Conservation (phyloP, 2,113 vertebrate species). For the Falco punctatus region DNA sequence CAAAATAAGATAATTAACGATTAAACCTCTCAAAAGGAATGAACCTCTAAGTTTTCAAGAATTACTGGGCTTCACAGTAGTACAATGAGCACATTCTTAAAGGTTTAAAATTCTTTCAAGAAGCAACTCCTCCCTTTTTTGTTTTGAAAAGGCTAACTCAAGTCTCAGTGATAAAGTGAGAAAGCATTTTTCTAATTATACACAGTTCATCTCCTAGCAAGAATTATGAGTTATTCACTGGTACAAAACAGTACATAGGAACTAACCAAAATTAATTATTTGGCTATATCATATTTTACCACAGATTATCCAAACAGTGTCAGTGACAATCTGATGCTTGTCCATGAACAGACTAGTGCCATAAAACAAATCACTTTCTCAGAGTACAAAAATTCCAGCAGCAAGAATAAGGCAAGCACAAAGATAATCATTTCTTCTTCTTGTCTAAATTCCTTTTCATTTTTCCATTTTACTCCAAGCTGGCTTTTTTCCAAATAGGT, state of each 20-base stretch:
- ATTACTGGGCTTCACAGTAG: constrained; percentile 44
- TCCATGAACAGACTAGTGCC: constrained; percentile 58
- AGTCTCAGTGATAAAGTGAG: constrained; percentile 56
- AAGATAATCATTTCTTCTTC: constrained; percentile 69
- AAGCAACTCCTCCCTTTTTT: constrained; percentile 45
- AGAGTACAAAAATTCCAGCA: neutral
- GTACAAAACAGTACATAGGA: constrained; percentile 22
- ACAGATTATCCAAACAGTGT: constrained; percentile 53
- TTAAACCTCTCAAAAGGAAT: neutral
- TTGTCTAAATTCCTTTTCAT: constrained; percentile 58
- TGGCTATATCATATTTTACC: constrained; percentile 10
- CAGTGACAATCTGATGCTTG: constrained; percentile 53
- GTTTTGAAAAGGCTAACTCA: constrained; percentile 46
- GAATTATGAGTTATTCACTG: constrained; percentile 9
- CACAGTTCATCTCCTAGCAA: neutral
- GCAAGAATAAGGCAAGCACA: constrained; percentile 63
- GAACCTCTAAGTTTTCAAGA: constrained; percentile 33
- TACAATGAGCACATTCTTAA: constrained; percentile 3
- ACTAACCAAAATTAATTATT: constrained; percentile 55
- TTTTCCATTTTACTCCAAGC: constrained; percentile 33
- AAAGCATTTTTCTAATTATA: constrained; percentile 55
- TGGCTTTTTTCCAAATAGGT: constrained; percentile 58
- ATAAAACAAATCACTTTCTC: constrained; percentile 54
- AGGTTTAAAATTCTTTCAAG: constrained; percentile 60
- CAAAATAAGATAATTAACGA: neutral